phyloP scores from a whole-genome alignment of 2,113 vertebrate species.

The Podocnemis expansa region DNA sequence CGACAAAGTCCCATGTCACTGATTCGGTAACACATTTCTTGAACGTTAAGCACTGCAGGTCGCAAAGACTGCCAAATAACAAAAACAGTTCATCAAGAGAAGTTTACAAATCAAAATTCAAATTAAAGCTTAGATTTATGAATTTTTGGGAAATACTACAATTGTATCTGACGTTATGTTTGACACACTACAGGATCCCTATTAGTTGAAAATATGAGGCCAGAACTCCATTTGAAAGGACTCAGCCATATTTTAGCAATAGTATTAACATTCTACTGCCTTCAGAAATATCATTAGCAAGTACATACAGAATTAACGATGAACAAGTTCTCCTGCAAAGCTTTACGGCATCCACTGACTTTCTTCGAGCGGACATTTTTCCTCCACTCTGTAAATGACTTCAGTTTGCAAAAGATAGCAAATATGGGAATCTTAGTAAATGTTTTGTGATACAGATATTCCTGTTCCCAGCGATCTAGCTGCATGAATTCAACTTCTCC shows the following conservation, averaged over 20 bases:
- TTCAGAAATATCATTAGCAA: background rate
- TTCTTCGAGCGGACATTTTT: conserved; percentile 80
- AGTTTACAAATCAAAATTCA: background rate
- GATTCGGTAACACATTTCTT: conserved; percentile 83
- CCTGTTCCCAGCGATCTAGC: conserved; percentile 80
- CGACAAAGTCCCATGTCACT: conserved; percentile 78
- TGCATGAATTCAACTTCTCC: conserved; percentile 70
- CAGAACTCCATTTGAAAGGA: background rate
- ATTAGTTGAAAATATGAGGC: background rate
- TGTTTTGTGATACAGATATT: conserved; percentile 77
- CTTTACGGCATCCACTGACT: conserved; percentile 68
- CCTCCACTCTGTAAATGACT: conserved; percentile 84
- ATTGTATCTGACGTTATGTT: background rate
- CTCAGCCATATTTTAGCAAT: background rate
- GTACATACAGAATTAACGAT: conserved; percentile 82
- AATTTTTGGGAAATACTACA: background rate
- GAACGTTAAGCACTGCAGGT: conserved; percentile 84
- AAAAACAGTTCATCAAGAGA: background rate
- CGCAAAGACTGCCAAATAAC: conserved; percentile 75
- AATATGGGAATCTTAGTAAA: conserved; percentile 84
- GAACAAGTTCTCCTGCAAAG: conserved; percentile 79
- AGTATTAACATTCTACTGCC: background rate
- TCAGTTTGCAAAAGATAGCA: conserved; percentile 83
- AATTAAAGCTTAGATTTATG: background rate
- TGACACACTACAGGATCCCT: background rate